phyloP scores from a whole-genome alignment of 2,113 vertebrate genomes.

The Aspiorhynchus laticeps region DNA sequence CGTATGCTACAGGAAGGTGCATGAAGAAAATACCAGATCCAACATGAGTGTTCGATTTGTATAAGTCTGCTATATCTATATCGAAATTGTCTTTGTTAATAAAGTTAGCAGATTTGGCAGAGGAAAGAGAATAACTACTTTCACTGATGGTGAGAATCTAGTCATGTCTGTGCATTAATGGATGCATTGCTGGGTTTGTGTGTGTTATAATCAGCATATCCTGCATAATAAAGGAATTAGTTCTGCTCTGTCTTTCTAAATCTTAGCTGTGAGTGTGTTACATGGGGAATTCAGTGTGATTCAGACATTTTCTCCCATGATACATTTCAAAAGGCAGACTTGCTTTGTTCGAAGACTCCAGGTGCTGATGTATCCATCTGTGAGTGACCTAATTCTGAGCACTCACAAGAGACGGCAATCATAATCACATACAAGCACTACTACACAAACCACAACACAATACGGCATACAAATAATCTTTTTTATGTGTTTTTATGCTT shows the following conservation, averaged over 20 bases:
- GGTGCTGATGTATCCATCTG: no score
- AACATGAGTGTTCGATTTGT: neutral
- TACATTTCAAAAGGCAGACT: no score
- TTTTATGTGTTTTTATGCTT: no score
- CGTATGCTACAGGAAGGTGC: neutral
- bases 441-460: no score
- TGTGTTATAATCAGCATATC: slow-evolving; percentile 8
- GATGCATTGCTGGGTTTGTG: neutral
- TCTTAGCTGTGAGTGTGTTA: neutral
- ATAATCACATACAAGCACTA: neutral
- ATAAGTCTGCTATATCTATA: neutral
- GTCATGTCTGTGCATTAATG: neutral
- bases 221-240: slow-evolving; percentile 15
- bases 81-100: neutral
- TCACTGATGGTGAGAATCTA: neutral
- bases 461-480: neutral
- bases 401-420: no score
- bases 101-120: neutral
- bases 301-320: no score
- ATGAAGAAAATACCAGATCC: neutral
- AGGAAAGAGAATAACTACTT: neutral
- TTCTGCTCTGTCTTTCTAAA: slow-evolving; percentile 1
- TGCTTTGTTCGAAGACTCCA: no score
- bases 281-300: neutral
- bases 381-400: no score